Evolutionary conservation across 2,888 invertebrate species (phyloP), one percentile per base, ranked within the genome.

Genomic region (Steinernema hermaphroditum): DNA sequence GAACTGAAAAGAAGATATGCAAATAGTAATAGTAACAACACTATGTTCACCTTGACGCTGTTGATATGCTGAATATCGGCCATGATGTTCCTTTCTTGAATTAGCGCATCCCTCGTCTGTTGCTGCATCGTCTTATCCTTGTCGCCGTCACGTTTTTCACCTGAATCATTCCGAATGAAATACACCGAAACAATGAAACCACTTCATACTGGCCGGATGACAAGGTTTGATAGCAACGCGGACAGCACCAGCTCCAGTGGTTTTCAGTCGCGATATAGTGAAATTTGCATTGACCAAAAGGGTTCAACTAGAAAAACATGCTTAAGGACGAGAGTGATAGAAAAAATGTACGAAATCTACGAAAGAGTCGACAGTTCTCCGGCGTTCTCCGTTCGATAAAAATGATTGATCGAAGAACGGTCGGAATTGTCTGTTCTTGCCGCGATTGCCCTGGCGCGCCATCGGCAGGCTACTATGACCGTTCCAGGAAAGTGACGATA

Each of bases 1-100:
- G 44, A 97, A 91, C 86, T 93, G 73, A 50, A 81, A 71, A 32
- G n/a, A n/a, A n/a, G n/a, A n/a, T n/a, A n/a, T n/a, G n/a, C 27
- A 9, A 16, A 72, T 71, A 70, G 29, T n/a, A 37, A 34, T 72
- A 14, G 22, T 46, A 43, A 0, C 6, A 50, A 34, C n/a, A 37
- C 2, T 16, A 34, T 9, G 14, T 29, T 0, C 37, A 79, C 76
- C 70, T 46, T 44, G 24, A 80, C 74, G 8, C 79, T 75, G 69
- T 80, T 75, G 4, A 32, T 50, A 50, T 80, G 76, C 34, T 75
- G 72, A 68, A 79, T 78, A 22, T 62, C 70, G 16, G 74, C 72
- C 77, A 79, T 78, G 37, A 79, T 74, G 19, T 74, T 75, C 19
- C 78, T 79, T 70, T 80, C 81, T 14, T 74, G 77, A 32, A 79